Percentiles rank a stretch among this genome's conserved stretches.
Conservation (phyloP, 2,888 invertebrate genomes). For the Tineola bisselliella region DNA sequence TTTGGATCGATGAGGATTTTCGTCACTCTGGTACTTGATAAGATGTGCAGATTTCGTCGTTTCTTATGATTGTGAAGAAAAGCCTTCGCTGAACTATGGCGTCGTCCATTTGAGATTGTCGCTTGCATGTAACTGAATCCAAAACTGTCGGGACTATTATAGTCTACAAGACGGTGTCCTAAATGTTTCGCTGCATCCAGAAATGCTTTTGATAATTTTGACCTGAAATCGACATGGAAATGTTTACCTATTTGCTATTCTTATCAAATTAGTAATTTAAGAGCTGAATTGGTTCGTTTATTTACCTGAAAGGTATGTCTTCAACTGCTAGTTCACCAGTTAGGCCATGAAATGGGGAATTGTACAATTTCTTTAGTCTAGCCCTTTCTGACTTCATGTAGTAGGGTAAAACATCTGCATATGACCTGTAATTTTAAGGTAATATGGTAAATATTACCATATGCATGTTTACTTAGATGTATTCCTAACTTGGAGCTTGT, state of each 20-base stretch:
- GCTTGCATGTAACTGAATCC: slow-evolving; percentile 65
- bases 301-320: slow-evolving; percentile 67
- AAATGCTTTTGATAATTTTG: slow-evolving; percentile 71
- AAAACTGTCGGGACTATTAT: slow-evolving; percentile 72
- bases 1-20: slow-evolving; percentile 68
- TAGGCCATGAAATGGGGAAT: slow-evolving; percentile 67
- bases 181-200: slow-evolving; percentile 70
- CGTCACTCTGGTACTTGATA: slow-evolving; percentile 63
- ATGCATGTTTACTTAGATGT: no score
- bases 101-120: slow-evolving; percentile 55
- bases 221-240: slow-evolving; percentile 29
- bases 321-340: slow-evolving; percentile 71
- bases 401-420: slow-evolving; percentile 67
- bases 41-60: slow-evolving; percentile 68
- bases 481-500: no score
- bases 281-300: not conserved
- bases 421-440: slow-evolving; percentile 51
- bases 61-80: slow-evolving; percentile 64
- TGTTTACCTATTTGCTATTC: not conserved
- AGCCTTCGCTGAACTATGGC: slow-evolving; percentile 67
- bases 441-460: no score
- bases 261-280: not conserved
- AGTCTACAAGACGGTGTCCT: slow-evolving; percentile 74
- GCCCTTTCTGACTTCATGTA: slow-evolving; percentile 71
- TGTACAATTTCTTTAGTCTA: slow-evolving; percentile 45